Base-by-base conservation (phyloP, 1,140 invertebrate genomes). In the Eriosoma lanigerum region DNA sequence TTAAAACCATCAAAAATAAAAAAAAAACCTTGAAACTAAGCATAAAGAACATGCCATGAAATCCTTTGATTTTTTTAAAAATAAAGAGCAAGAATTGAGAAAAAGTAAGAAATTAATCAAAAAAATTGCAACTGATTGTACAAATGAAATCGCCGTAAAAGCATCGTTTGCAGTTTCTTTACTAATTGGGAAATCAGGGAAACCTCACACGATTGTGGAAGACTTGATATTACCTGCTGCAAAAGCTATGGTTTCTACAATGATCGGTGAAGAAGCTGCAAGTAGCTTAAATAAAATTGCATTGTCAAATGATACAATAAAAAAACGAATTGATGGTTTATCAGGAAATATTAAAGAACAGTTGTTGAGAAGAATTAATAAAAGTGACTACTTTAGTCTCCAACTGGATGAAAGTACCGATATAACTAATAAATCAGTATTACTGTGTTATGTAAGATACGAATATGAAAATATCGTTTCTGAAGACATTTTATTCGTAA, bases 151-250 rank as follows among this genome's bases (percentile, higher is more conserved):
- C 76, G 82, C 82, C 80, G 80, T 83, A 78, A 81, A 83, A 83
- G 83, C 84, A 72, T 83, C 82, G 58, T 85, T 82, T 80, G 78
- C 83, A 60, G 82, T 84, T 46, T 78, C 84, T 75, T 82, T 82
- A 58, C 81, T 82, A 60, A 82, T 85, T 32, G 83, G 85, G 58
- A 85, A 85, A 84, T 83, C 81, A 81, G 84, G 83, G 82, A n/a
- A n/a, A n/a, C n/a, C n/a, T n/a, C n/a, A n/a, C n/a, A n/a, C n/a
- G n/a, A n/a, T n/a, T n/a, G n/a, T n/a, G n/a, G n/a, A n/a, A 76
- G 76, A 85, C 70, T 82, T 85, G 81, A 84, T 86, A 83, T 70
- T 86, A 82, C 83, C 84, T 72, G 84, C 84, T 81, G 82, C 83
- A 81, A 82, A 84, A 75, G 82, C 83, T 81, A 83, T 85, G 82